Conservation (phyloP, 1,140 invertebrate genomes). For the Heliconius himera region DNA sequence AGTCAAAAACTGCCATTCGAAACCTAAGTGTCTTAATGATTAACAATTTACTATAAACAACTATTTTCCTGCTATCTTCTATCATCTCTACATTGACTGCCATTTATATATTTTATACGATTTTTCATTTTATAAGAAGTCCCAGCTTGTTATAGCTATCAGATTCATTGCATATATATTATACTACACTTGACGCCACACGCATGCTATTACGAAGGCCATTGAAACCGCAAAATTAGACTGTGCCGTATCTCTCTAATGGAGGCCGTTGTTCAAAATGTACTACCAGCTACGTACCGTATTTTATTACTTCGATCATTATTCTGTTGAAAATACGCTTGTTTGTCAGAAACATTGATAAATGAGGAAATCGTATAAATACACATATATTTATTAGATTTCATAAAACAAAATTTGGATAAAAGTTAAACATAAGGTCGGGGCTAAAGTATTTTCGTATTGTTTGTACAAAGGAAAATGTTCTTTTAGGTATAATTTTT, state of each 20-base stretch:
- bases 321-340: neutral
- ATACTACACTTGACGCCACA: neutral
- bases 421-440: too few species aligned
- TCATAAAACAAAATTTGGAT: too few species aligned
- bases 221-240: conserved; percentile 11
- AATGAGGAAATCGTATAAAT: neutral
- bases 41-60: too few species aligned
- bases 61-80: too few species aligned
- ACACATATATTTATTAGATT: neutral
- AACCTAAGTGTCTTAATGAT: too few species aligned
- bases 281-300: neutral
- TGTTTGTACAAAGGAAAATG: too few species aligned
- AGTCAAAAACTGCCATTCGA: too few species aligned
- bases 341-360: neutral
- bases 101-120: too few species aligned
- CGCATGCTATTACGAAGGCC: neutral
- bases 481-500: too few species aligned
- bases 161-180: neutral
- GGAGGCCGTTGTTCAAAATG: neutral
- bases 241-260: neutral
- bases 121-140: too few species aligned
- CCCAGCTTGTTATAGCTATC: neutral
- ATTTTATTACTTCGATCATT: conserved; percentile 11
- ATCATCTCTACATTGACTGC: too few species aligned
- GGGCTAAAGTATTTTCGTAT: too few species aligned